A percentile compares a stretch with the other conserved stretches of the same genome.
These are phyloP conservation scores for Zosterops borbonicus DNA, from an alignment of 2,113 vertebrate species.

Conservation along the genomic window DNA sequence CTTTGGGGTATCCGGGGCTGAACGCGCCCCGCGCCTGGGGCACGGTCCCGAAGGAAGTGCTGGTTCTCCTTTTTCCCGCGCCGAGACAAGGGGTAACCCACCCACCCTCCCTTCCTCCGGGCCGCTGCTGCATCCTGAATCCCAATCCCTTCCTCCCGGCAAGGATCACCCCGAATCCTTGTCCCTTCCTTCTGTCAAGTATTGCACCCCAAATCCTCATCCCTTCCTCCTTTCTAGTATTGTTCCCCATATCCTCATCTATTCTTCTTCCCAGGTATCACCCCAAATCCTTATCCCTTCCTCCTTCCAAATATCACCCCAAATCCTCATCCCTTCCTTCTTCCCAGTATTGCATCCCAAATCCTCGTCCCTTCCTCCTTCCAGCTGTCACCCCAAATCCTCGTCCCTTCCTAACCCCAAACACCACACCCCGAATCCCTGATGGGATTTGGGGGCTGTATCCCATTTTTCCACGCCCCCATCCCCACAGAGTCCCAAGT, in stretches of 20 bases:
- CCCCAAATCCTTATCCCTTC: not conserved
- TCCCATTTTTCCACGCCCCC: accelerated
- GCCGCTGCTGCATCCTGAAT: too few relatives aligned
- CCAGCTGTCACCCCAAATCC: not conserved
- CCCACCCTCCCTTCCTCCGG: too few relatives aligned
- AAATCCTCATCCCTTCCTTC: not conserved
- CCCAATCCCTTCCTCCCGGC: not conserved
- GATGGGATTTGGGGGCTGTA: not conserved
- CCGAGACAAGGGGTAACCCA: too few relatives aligned
- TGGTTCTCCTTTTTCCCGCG: too few relatives aligned
- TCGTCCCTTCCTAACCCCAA: accelerated
- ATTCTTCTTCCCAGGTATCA: not conserved
- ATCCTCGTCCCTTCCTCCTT: not conserved
- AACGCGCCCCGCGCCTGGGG: too few relatives aligned
- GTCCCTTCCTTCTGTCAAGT: accelerated
- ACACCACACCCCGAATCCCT: accelerated
- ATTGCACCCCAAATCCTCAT: not conserved
- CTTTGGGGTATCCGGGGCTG: too few relatives aligned
- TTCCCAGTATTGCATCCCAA: not conserved
- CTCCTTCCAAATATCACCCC: not conserved
- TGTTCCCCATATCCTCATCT: not conserved
- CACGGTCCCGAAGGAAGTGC: too few relatives aligned
- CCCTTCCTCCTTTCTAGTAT: not conserved
- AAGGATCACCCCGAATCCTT: not conserved
- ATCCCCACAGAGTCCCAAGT: accelerated